Evolutionary conservation across 2,113 vertebrate species (phyloP), one percentile per base, ranked within the genome.

Genomic region (Riparia riparia): DNA sequence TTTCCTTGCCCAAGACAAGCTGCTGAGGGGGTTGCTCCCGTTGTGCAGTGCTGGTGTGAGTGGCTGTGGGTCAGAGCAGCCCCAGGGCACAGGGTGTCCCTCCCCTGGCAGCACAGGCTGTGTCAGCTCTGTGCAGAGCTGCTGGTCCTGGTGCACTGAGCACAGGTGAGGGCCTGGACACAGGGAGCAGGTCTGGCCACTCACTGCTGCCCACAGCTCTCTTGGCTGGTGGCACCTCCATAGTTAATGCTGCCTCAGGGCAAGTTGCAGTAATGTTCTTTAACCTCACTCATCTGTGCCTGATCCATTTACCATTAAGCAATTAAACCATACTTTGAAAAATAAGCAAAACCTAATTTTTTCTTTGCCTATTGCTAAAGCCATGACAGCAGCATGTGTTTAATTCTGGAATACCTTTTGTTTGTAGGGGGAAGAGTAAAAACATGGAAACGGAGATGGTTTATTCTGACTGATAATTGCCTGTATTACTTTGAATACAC

Each of bases 401-500:
- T 94, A 74, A 96, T 82, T 91, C 64, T 63, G 22, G 66, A 4
- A 3, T 89, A 31, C 82, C 80, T 95, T 98, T 80, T 97, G 76
- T 82, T 93, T 92, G 20, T 93, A 99, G 99, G 99, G 5, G 99
- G 99, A 85, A 98, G 99, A 60, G 99, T 99, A 86, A 99, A 99
- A 97, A 99, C 99, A 5, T 99, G 99, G 99, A 99, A 99, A 95
- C 98, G 99, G 71, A 98, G 99, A 34, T 99, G 99, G 99, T 99
- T 99, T 96, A 99, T 99, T 92, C 98, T 99, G 92, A 99, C 99
- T 1, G 99, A 99, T 97, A 99, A 99, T 96, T 99, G 99, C 97
- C 98, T 99, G 61, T 99, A 99, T 94, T 99, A 99, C 97, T 99
- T 99, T 90, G 99, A 99, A 85, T 99, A 99, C 97, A 99, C 99